Conservation (phyloP, 2,888 invertebrate species). For the Toxonevra muliebris region DNA sequence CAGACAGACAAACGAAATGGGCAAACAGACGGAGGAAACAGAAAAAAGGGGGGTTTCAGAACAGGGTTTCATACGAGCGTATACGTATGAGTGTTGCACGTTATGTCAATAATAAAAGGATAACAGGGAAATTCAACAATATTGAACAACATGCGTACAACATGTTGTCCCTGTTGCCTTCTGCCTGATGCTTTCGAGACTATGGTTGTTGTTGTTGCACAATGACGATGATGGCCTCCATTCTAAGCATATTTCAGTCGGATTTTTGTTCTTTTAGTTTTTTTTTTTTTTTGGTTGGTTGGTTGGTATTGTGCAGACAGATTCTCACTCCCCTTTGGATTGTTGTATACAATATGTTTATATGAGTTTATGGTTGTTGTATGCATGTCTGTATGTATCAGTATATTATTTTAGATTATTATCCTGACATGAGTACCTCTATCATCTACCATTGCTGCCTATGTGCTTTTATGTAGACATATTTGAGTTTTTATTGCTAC, state of each 20-base stretch:
- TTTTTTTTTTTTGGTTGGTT: constrained; percentile 1
- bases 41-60: neutral
- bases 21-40: neutral
- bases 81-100: neutral
- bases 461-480: neutral
- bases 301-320: constrained; percentile 1
- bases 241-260: neutral
- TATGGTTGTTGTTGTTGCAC: constrained; percentile 18
- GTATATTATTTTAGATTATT: neutral
- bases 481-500: constrained; percentile 11
- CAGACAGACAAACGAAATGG: neutral
- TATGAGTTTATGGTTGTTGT: neutral
- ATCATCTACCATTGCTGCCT: neutral
- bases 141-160: constrained; percentile 13
- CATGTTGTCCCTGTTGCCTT: neutral
- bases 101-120: constrained; percentile 5
- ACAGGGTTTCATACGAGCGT: neutral
- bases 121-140: neutral
- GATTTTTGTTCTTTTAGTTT: constrained; percentile 16
- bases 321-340: neutral
- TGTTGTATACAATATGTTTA: no score
- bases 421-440: neutral
- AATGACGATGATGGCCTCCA: neutral
- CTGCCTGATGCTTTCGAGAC: constrained; percentile 12
- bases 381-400: neutral